These are phyloP conservation scores for Drosophila seclusa DNA, from an alignment of 2,888 invertebrate species.

Conservation along the genomic window DNA sequence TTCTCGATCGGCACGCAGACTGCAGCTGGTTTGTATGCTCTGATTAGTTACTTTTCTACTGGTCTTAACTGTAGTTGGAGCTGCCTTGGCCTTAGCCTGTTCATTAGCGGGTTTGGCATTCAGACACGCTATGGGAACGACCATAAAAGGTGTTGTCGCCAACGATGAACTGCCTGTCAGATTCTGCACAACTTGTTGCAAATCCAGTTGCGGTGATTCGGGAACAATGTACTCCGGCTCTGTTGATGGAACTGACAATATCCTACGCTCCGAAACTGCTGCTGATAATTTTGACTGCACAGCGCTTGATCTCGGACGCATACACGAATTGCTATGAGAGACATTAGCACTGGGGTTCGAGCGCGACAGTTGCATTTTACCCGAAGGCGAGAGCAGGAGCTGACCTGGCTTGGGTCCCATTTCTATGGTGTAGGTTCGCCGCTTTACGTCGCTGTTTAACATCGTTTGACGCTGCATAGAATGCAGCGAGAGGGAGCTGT, in stretches of 20 bases:
- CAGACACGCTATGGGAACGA: conserved; percentile 39
- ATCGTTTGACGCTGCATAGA: background rate
- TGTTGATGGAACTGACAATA: background rate
- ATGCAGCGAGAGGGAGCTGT: background rate
- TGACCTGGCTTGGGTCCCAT: conserved; percentile 57
- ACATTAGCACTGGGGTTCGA: background rate
- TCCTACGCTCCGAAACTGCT: conserved; percentile 23
- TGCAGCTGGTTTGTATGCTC: conserved; percentile 46
- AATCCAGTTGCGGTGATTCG: conserved; percentile 55
- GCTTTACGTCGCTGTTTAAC: background rate
- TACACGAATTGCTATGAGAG: background rate
- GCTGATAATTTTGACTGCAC: conserved; percentile 3
- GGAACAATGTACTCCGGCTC: conserved; percentile 54
- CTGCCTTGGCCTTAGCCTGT: background rate
- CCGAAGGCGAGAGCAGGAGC: conserved; percentile 51
- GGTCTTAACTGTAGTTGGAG: background rate
- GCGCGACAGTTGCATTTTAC: background rate
- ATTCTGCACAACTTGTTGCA: conserved; percentile 40
- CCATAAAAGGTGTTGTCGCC: conserved; percentile 20
- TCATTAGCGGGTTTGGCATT: conserved; percentile 7
- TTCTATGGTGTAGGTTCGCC: conserved; percentile 62
- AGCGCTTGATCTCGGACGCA: background rate
- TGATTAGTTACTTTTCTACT: conserved; percentile 20
- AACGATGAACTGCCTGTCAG: conserved; percentile 12
- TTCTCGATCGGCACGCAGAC: background rate